Percentiles rank a stretch among this genome's conserved stretches.
These are phyloP conservation scores for Moxostoma hubbsi DNA, from an alignment of 2,797 vertebrate genomes.

Conservation along the genomic window DNA sequence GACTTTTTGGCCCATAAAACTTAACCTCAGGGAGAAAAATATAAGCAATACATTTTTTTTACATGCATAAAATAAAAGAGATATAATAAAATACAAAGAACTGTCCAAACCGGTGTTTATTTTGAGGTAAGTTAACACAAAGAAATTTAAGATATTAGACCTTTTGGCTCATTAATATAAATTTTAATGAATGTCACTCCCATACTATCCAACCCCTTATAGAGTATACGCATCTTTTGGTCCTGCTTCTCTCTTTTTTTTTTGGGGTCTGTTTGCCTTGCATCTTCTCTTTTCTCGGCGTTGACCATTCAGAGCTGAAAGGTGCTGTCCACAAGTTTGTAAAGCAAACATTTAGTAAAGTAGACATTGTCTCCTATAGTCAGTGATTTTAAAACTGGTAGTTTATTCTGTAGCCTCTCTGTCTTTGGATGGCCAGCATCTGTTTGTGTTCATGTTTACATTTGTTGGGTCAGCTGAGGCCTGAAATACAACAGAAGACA, in stretches of 20 bases:
- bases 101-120: neutral
- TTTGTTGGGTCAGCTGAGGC: conserved; percentile 60
- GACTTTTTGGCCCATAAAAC: neutral
- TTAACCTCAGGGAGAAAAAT: too few species aligned
- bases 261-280: neutral
- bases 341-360: neutral
- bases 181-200: neutral
- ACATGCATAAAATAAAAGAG: neutral
- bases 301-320: conserved; percentile 48
- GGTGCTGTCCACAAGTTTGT: conserved; percentile 38
- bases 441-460: conserved; percentile 6
- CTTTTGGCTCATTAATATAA: neutral
- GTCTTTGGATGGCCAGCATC: conserved; percentile 26
- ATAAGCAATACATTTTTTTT: neutral
- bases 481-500: conserved; percentile 57
- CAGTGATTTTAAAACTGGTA: neutral
- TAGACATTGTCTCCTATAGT: neutral
- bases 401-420: conserved; percentile 31
- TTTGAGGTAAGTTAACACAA: conserved; percentile 9
- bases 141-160: neutral
- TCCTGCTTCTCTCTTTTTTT: neutral
- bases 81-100: neutral
- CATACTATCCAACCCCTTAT: neutral
- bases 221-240: neutral
- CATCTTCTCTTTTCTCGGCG: conserved; percentile 9